A percentile compares a stretch with the other conserved stretches of the same genome.
These are phyloP conservation scores for Pelobates cultripes DNA, from an alignment of 2,797 vertebrate genomes.

Conservation along the genomic window DNA sequence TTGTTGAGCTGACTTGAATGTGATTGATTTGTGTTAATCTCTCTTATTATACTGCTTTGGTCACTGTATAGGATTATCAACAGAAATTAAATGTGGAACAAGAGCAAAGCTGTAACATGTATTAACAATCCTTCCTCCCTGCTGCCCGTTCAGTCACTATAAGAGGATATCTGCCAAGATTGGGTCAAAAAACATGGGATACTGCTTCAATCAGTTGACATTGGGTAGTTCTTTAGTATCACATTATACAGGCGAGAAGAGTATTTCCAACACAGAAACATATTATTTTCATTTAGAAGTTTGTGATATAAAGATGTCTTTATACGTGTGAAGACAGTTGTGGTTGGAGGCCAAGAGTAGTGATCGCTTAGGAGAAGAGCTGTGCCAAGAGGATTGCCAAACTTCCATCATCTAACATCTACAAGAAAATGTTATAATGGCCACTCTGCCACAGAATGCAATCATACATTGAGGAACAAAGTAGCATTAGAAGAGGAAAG, in stretches of 20 bases:
- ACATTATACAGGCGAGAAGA: neutral
- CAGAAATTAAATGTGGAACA: neutral
- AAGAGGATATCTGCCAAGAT: neutral
- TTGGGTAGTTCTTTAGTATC: neutral
- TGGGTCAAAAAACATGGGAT: neutral
- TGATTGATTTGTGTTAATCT: neutral
- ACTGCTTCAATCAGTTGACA: neutral
- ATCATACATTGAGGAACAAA: too few relatives aligned
- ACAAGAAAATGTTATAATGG: too few relatives aligned
- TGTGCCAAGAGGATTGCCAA: too few relatives aligned
- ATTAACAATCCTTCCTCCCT: neutral
- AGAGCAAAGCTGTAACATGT: neutral
- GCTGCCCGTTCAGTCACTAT: neutral
- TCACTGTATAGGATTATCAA: neutral
- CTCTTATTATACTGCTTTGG: slow-evolving; percentile 25
- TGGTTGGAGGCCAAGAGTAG: too few relatives aligned
- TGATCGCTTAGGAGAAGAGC: too few relatives aligned
- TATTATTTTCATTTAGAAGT: neutral
- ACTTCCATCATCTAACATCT: too few relatives aligned
- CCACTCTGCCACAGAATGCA: too few relatives aligned
- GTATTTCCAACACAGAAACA: neutral
- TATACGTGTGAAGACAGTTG: too few relatives aligned
- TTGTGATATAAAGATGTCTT: too few relatives aligned
- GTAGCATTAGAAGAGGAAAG: too few relatives aligned
- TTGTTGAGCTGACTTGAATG: slow-evolving; percentile 7